phyloP scores from a whole-genome alignment of 2,113 vertebrate species.

The Sylvietta virens region DNA sequence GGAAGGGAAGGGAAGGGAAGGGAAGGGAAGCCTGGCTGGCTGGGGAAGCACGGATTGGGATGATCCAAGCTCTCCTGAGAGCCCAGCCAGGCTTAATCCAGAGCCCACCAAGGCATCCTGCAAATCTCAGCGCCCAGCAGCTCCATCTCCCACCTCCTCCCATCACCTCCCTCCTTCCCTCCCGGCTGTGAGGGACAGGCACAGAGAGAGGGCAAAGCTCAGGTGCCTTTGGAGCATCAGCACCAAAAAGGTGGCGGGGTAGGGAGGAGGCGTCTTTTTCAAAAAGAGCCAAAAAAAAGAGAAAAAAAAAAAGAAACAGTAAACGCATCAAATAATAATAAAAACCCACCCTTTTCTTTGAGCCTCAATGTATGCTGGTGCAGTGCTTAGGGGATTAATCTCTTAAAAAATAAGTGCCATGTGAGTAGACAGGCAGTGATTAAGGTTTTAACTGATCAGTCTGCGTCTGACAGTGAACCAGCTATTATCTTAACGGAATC shows the following conservation, averaged over 20 bases:
- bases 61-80: background rate
- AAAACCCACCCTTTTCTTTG: slow-evolving; percentile 64
- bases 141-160: background rate
- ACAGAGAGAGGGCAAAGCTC: background rate
- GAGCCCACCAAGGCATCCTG: background rate
- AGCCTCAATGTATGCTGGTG: slow-evolving; percentile 79
- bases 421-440: slow-evolving; percentile 99
- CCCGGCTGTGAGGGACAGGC: accelerated
- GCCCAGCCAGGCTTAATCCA: background rate
- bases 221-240: background rate
- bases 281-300: background rate
- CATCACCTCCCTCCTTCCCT: background rate
- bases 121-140: background rate
- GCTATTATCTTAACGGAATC: slow-evolving; percentile 99
- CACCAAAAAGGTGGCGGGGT: background rate
- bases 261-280: background rate
- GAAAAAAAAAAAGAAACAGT: background rate
- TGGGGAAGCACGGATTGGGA: background rate
- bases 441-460: slow-evolving; percentile 99
- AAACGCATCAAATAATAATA: slow-evolving; percentile 39
- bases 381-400: slow-evolving; percentile 86
- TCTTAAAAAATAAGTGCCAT: slow-evolving; percentile 91
- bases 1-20: background rate
- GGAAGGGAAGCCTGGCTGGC: background rate
- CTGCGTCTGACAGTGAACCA: slow-evolving; percentile 99